Evolutionary conservation across 2,888 invertebrate species (phyloP).

Genomic region (Boloria selene): DNA sequence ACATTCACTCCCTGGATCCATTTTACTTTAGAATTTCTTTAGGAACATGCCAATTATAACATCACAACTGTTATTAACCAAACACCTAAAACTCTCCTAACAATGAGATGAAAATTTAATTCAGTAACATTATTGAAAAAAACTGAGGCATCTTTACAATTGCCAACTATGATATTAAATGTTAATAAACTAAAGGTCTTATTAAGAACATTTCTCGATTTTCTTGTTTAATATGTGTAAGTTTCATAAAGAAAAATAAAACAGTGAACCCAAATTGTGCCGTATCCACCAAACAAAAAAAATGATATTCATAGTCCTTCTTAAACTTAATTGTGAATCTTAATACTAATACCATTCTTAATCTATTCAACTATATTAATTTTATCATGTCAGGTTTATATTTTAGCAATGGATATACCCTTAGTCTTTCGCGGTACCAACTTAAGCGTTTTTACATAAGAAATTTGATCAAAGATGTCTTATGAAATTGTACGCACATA

Average conservation of each 20-base stretch:
- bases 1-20: constrained; percentile 55
- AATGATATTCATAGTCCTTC: constrained; percentile 31
- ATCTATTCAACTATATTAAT: constrained; percentile 63
- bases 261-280: constrained; percentile 11
- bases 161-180: no score
- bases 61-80: constrained; percentile 35
- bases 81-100: constrained; percentile 16
- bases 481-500: constrained; percentile 1
- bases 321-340: constrained; percentile 35
- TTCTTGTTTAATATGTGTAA: background rate
- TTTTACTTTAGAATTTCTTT: constrained; percentile 50
- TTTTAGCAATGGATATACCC: constrained; percentile 49
- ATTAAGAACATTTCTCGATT: background rate
- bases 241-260: background rate
- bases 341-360: constrained; percentile 53
- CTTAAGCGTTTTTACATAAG: background rate
- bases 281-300: constrained; percentile 24
- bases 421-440: constrained; percentile 42
- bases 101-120: background rate
- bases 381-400: constrained; percentile 72
- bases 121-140: constrained; percentile 1
- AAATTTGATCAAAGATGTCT: background rate
- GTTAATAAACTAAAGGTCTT: no score
- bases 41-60: constrained; percentile 63
- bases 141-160: background rate